Evolutionary conservation across 2,797 vertebrate genomes (phyloP), one percentile per base, ranked within the genome.

Genomic region (Eupleurogrammus muticus): DNA sequence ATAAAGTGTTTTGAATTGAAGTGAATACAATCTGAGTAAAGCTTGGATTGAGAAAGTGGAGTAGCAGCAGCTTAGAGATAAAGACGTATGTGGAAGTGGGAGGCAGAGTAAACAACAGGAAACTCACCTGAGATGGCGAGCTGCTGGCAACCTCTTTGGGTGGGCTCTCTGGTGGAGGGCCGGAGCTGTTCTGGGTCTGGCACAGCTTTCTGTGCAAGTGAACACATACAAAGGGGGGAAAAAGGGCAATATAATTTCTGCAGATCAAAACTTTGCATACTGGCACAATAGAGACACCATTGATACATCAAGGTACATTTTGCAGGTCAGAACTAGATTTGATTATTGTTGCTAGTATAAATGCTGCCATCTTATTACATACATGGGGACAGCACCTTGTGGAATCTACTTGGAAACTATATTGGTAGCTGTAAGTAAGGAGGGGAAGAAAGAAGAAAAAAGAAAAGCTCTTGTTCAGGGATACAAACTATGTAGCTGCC

Each of bases 61-160:
- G 23, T 16, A 28, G 28, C 28, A 20, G 40, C 2, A 32, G 57
- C 7, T 13, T 9, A 5, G 2, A 3, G 5, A 23, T 5, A 1
- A 2, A 23, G 24, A 47, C n/a, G 44, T 14, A 56, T 13, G 48
- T n/a, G 17, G 40, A 46, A 21, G 55, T 20, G n/a, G 51, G 20
- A 19, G 16, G 16, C 8, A 12, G 35, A n/a, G 34, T 40, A 38
- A 34, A 55, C 17, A 82, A 61, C 34, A 35, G 14, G n/a, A 46
- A 55, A 50, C 80, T 89, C 74, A 95, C 94, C 92, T 94, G 94
- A 73, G 94, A 93, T 2, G 94, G 95, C n/a, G 96, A 97, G 28
- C 92, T 95, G 90, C 81, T 93, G 57, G 94, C 76, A 0, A 65
- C 90, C 81, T 99, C 98, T 88, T 96, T 96, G 0, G 95, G 94